Evolutionary conservation across 2,113 vertebrate species (phyloP), one percentile per base, ranked within the genome.

Genomic region (Cinclus cinclus): DNA sequence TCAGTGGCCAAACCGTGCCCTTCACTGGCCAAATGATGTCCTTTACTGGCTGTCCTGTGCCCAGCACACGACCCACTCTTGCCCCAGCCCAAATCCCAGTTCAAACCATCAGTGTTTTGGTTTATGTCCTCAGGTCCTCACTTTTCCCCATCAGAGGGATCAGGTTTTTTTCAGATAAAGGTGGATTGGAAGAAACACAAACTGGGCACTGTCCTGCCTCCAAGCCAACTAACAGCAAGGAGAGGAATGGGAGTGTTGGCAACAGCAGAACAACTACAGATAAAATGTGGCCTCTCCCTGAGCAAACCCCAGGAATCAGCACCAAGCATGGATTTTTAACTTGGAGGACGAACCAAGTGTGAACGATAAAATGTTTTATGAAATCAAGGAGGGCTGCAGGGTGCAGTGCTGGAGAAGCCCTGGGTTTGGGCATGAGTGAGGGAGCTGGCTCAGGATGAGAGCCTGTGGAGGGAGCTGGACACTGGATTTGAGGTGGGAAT

Each of bases 361-460:
- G 71, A 25, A 11, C 0, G 0, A 20, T 3, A n/a, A 50, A 47
- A 55, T 14, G 31, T 13, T 70, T 55, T 3, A 39, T 0, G 3
- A 70, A 39, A 52, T 16, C 33, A 52, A 81, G 52, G 60, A 46
- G 65, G 63, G 44, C 20, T 30, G 65, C 7, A 24, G 75, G 87
- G 63, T 9, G 19, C 33, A 2, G 52, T 4, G 24, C 13, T n/a
- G 64, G 60, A 41, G 55, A 65, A 67, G 7, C 27, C 47, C 64
- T 1, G 15, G 24, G 17, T 12, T 52, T 39, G 67, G 60, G 65
- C 6, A 8, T 0, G 6, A 50, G 52, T 1, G 6, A 35, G 41
- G 27, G 71, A 76, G 28, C 16, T 7, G 10, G 56, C 20, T n/a
- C 1, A 0, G 27, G 65, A 31, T 5, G 75, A n/a, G 65, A 49